Evolutionary conservation across 2,797 vertebrate genomes (phyloP).

Genomic region (Protonibea diacanthus): DNA sequence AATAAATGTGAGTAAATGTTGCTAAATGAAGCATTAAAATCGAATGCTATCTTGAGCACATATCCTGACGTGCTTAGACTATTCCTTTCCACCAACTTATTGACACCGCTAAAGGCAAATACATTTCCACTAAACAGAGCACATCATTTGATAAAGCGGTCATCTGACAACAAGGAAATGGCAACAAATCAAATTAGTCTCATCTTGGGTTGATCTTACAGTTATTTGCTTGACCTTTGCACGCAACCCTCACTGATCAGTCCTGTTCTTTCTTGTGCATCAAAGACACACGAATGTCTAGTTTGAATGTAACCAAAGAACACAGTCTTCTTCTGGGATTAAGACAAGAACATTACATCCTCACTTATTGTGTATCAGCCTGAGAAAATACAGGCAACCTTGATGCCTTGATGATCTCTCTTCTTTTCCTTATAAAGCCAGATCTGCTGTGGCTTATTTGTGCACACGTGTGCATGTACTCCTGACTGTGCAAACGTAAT

Average conservation of each 20-base stretch:
- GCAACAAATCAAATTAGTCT: conserved; percentile 46
- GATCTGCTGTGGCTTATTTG: conserved; percentile 34
- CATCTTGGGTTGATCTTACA: conserved; percentile 12
- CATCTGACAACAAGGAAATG: conserved; percentile 47
- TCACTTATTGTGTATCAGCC: conserved; percentile 48
- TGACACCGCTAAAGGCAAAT: conserved; percentile 21
- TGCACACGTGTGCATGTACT: conserved; percentile 16
- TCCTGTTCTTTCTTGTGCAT: conserved; percentile 35
- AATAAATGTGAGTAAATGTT: not conserved
- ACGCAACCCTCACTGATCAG: conserved; percentile 31
- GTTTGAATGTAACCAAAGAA: conserved; percentile 37
- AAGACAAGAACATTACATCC: conserved; percentile 53
- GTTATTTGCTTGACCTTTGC: conserved; percentile 52
- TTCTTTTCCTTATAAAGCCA: conserved; percentile 72
- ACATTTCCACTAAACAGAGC: conserved; percentile 56
- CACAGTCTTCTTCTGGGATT: conserved; percentile 59
- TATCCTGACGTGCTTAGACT: not conserved
- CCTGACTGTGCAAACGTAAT: conserved; percentile 24
- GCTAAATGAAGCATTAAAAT: not conserved
- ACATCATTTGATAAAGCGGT: conserved; percentile 48
- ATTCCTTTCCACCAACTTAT: conserved; percentile 10
- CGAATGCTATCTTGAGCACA: not conserved
- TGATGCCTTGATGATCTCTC: conserved; percentile 7
- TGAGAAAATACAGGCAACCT: conserved; percentile 41
- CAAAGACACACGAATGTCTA: conserved; percentile 56